phyloP scores from a whole-genome alignment of 2,888 invertebrate genomes.

The Aporophyla nigra region DNA sequence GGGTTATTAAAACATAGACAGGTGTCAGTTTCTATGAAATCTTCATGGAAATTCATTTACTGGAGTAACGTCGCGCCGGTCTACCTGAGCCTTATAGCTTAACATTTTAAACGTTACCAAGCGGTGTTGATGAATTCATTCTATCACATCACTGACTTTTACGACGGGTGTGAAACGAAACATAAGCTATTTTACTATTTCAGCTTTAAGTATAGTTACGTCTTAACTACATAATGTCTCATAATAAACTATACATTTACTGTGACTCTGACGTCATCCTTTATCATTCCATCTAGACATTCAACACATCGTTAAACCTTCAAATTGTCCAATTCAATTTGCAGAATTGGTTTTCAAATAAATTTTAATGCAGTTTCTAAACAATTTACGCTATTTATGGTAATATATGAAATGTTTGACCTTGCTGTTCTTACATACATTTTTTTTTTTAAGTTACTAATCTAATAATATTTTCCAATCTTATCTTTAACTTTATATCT shows the following conservation, averaged over 20 bases:
- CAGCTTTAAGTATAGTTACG: not conserved
- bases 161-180: not conserved
- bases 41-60: too few relatives aligned
- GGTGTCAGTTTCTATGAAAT: too few relatives aligned
- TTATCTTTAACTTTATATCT: too few relatives aligned
- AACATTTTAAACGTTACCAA: too few relatives aligned
- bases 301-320: constrained; percentile 34
- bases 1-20: too few relatives aligned
- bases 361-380: not conserved
- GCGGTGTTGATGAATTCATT: too few relatives aligned
- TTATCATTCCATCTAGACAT: not conserved
- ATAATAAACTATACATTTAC: not conserved
- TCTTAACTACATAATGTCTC: not conserved
- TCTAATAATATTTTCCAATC: too few relatives aligned
- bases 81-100: too few relatives aligned
- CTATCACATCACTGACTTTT: not conserved
- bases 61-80: too few relatives aligned
- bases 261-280: constrained; percentile 11
- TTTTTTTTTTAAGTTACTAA: not conserved
- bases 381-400: not conserved
- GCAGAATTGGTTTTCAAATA: not conserved
- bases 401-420: not conserved
- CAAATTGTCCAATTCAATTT: not conserved
- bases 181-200: not conserved
- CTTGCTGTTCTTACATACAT: not conserved